Evolutionary conservation across 2,797 vertebrate species (phyloP), one percentile per base, ranked within the genome.

Genomic region (Acomys russatus): DNA sequence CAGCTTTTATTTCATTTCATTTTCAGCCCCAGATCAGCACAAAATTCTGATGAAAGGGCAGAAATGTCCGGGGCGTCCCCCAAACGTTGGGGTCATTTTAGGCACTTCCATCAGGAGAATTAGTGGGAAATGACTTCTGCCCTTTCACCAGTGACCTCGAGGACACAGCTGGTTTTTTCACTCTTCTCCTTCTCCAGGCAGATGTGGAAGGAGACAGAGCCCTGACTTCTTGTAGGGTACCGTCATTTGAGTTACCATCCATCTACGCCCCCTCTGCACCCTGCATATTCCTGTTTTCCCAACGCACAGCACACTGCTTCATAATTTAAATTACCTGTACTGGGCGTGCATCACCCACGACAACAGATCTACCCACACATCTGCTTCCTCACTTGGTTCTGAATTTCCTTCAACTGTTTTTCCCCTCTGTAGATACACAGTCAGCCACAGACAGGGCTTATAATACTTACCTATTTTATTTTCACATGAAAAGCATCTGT

Each of bases 41-140:
- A 96, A 73, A 87, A 85, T 93, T 92, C 74, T 95, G 82, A 93
- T 88, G 35, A 95, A 85, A 64, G 38, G 38, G 87, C 2, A 92
- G 82, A 76, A 87, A 94, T 56, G 51, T 76, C 38, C 84, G 30
- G 49, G 10, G 38, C 0, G 90, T 6, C 30, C 30, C 79, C 78
- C 74, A 90, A 70, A 30, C 22, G 30, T 86, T 23, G 56, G 66
- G 59, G 78, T 92, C 38, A 84, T 70, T 78, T 92, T 18, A n/a
- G n/a, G n/a, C 7, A 82, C 20, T n/a, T 76, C 20, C 33, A 90
- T 49, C 35, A 10, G 61, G n/a, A 78, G 56, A 85, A 85, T 54
- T 71, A 83, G 51, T 25, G 28, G 17, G 35, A 59, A 96, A 77
- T 61, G 6, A 54, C 54, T 70, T 70, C 76, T 25, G 11, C 70